Evolutionary conservation across 2,797 vertebrate genomes (phyloP).

Genomic region (Acridotheres tristis): DNA sequence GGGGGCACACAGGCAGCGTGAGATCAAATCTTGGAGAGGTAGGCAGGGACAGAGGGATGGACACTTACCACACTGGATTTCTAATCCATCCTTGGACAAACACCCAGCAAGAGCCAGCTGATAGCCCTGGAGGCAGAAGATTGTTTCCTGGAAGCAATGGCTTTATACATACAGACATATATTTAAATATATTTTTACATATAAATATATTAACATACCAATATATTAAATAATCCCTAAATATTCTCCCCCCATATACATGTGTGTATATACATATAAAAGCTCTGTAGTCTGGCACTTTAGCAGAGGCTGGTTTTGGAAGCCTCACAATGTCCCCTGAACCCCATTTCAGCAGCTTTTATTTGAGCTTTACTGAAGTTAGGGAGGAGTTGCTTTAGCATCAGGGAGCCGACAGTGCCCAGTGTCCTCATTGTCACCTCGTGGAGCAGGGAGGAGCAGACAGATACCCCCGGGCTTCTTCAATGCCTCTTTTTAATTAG

Average conservation of each 20-base stretch:
- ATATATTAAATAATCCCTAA: background rate
- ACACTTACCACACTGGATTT: background rate
- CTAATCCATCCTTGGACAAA: background rate
- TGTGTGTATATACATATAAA: fast-evolving
- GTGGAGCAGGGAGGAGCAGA: background rate
- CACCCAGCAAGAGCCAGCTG: background rate
- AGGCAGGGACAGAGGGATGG: background rate
- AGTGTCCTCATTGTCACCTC: background rate
- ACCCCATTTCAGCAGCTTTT: background rate
- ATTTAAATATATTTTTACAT: background rate
- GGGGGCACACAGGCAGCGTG: background rate
- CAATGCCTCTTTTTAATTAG: conserved; percentile 20
- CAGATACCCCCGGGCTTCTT: background rate
- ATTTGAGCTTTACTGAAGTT: background rate
- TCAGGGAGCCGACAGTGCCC: fast-evolving
- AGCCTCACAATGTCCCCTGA: background rate
- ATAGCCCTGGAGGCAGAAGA: background rate
- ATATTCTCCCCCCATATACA: fast-evolving
- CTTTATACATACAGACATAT: background rate
- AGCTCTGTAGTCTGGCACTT: background rate
- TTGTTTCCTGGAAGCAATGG: background rate
- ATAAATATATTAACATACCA: background rate
- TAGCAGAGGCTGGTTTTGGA: background rate
- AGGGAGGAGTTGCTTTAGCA: fast-evolving
- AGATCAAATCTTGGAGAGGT: background rate